These are phyloP conservation scores for Drosophila flavopinicola DNA, from an alignment of 2,888 invertebrate species.

Conservation along the genomic window DNA sequence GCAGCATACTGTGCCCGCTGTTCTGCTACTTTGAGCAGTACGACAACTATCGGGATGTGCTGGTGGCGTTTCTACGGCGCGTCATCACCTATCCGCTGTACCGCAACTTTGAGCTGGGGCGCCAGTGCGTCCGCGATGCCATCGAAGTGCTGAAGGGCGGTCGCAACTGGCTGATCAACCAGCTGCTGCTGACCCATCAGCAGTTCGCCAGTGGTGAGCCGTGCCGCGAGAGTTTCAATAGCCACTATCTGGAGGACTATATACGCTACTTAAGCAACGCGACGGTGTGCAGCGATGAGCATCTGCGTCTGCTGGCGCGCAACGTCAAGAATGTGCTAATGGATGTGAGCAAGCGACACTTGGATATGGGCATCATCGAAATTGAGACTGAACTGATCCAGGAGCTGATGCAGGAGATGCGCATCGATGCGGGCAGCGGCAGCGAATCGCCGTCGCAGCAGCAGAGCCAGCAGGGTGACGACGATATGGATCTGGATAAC, in stretches of 20 bases:
- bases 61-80: slow-evolving; percentile 81
- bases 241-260: slow-evolving; percentile 80
- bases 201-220: slow-evolving; percentile 67
- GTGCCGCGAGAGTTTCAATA: slow-evolving; percentile 74
- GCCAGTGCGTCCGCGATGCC: slow-evolving; percentile 79
- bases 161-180: slow-evolving; percentile 81
- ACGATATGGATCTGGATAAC: slow-evolving; percentile 56
- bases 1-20: slow-evolving; percentile 79
- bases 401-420: slow-evolving; percentile 81
- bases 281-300: slow-evolving; percentile 55
- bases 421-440: slow-evolving; percentile 55
- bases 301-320: slow-evolving; percentile 75
- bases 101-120: slow-evolving; percentile 81
- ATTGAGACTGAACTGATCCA: slow-evolving; percentile 82
- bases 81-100: slow-evolving; percentile 82
- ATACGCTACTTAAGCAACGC: slow-evolving; percentile 77
- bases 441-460: slow-evolving; percentile 54
- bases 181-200: slow-evolving; percentile 77
- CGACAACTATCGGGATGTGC: slow-evolving; percentile 73
- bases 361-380: slow-evolving; percentile 76
- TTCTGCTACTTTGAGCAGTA: slow-evolving; percentile 81
- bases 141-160: slow-evolving; percentile 79
- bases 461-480: slow-evolving; percentile 55
- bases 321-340: slow-evolving; percentile 81
- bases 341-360: slow-evolving; percentile 76